These are phyloP conservation scores for Gordius sp. DNA, from an alignment of 2,888 invertebrate species.

Conservation along the genomic window DNA sequence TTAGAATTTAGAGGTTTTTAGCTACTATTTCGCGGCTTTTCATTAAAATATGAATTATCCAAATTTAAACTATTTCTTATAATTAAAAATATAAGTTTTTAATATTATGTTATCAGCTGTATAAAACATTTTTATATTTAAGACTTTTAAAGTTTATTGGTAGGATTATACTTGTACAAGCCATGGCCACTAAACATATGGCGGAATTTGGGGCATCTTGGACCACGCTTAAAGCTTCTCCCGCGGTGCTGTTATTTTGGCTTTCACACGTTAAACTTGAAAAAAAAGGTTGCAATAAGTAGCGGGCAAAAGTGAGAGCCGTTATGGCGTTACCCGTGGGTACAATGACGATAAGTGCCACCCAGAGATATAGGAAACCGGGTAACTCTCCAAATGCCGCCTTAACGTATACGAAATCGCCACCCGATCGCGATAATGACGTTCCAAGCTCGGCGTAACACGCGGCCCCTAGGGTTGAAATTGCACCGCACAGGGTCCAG, in stretches of 20 bases:
- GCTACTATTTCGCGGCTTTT: too few relatives aligned
- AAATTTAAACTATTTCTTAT: too few relatives aligned
- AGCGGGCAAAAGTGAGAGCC: conserved; percentile 68
- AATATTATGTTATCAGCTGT: too few relatives aligned
- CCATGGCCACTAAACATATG: conserved; percentile 57
- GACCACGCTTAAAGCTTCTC: too few relatives aligned
- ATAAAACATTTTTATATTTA: too few relatives aligned
- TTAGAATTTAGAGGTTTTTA: too few relatives aligned
- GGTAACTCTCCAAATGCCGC: conserved; percentile 60
- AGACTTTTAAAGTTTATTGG: too few relatives aligned
- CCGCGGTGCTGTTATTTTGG: too few relatives aligned
- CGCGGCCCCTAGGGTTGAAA: conserved; percentile 72
- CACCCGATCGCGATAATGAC: conserved; percentile 76
- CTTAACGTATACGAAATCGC: conserved; percentile 77
- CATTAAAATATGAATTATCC: too few relatives aligned
- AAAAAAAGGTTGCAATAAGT: conserved; percentile 62
- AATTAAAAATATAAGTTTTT: too few relatives aligned
- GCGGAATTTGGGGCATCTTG: conserved; percentile 54
- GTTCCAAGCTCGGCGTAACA: conserved; percentile 93
- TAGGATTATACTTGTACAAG: too few relatives aligned
- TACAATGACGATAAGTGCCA: conserved; percentile 39
- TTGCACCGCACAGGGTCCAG: conserved; percentile 59
- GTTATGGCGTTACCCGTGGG: conserved; percentile 71
- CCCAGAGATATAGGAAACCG: conserved; percentile 70
- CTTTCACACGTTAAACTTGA: too few relatives aligned